A percentile compares a stretch with the other conserved stretches of the same genome.
phyloP scores from a whole-genome alignment of 1,140 invertebrate species.

The Danaus plexippus region DNA sequence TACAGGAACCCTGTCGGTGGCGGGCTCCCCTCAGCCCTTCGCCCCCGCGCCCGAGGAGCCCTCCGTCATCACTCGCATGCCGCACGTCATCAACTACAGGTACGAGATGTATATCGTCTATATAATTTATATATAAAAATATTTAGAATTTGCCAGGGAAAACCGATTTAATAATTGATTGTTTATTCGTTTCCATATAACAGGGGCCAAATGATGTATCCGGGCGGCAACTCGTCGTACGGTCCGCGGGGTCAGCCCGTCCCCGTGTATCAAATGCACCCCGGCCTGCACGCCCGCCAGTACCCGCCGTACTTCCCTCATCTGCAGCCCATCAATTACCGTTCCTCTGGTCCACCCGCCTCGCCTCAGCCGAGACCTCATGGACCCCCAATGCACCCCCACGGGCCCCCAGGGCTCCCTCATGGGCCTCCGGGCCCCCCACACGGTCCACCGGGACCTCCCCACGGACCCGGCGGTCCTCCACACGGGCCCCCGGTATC shows the following conservation, averaged over 20 bases:
- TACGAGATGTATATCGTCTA: slow-evolving; percentile 14
- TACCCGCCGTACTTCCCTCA: slow-evolving; percentile 35
- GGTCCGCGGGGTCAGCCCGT: slow-evolving; percentile 34
- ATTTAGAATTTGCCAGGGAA: too few relatives aligned
- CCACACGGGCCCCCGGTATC: slow-evolving; percentile 19
- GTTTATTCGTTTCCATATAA: slow-evolving; percentile 6
- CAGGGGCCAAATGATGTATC: slow-evolving; percentile 63
- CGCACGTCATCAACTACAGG: slow-evolving; percentile 74
- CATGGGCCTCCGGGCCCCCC: slow-evolving; percentile 10
- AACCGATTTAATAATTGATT: too few relatives aligned
- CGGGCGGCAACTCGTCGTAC: slow-evolving; percentile 32
- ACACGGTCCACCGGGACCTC: slow-evolving; percentile 5
- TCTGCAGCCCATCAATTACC: slow-evolving; percentile 18
- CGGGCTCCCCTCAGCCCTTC: slow-evolving; percentile 65
- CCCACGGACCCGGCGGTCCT: slow-evolving; percentile 11
- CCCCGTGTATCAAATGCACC: slow-evolving; percentile 35
- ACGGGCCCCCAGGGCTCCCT: background rate
- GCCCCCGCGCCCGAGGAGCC: slow-evolving; percentile 71
- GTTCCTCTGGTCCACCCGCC: slow-evolving; percentile 10
- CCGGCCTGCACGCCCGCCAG: slow-evolving; percentile 22
- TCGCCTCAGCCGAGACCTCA: slow-evolving; percentile 11
- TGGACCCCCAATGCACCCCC: slow-evolving; percentile 16
- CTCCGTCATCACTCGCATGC: slow-evolving; percentile 76
- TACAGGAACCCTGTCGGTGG: slow-evolving; percentile 61
- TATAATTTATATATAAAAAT: background rate